These are phyloP conservation scores for Platyrinchus mystaceus DNA, from an alignment of 2,797 vertebrate species.

Conservation along the genomic window DNA sequence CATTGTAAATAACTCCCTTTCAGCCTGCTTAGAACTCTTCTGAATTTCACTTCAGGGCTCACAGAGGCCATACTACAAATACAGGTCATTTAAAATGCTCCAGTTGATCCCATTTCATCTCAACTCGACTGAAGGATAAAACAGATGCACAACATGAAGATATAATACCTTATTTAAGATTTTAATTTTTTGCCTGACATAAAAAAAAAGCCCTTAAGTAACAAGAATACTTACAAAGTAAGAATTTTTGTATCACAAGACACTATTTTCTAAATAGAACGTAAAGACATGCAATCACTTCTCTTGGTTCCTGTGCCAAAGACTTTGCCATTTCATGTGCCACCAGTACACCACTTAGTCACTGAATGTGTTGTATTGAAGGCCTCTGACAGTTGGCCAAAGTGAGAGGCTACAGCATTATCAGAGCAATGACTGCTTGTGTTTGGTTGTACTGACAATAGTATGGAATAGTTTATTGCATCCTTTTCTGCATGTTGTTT, in stretches of 20 bases:
- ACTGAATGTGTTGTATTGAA: neutral
- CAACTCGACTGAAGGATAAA: neutral
- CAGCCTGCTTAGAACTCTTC: neutral
- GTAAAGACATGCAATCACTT: neutral
- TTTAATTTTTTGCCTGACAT: neutral
- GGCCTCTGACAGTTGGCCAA: neutral
- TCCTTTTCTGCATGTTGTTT: conserved; percentile 28
- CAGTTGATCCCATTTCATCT: neutral
- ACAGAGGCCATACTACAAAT: neutral
- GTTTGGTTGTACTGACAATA: neutral
- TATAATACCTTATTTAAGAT: neutral
- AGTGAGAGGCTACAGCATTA: conserved; percentile 7
- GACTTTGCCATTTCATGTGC: neutral
- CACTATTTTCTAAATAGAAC: neutral
- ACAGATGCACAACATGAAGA: neutral
- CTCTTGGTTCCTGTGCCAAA: neutral
- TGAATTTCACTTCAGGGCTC: neutral
- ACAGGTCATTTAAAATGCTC: neutral
- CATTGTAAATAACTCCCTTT: neutral
- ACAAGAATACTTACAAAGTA: neutral
- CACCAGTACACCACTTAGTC: neutral
- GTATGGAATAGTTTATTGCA: conserved; percentile 42
- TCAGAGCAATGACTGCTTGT: neutral
- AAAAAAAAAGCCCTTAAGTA: neutral
- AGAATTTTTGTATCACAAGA: neutral